phyloP scores from a whole-genome alignment of 2,888 invertebrate genomes.

The Ormyrus rosae region DNA sequence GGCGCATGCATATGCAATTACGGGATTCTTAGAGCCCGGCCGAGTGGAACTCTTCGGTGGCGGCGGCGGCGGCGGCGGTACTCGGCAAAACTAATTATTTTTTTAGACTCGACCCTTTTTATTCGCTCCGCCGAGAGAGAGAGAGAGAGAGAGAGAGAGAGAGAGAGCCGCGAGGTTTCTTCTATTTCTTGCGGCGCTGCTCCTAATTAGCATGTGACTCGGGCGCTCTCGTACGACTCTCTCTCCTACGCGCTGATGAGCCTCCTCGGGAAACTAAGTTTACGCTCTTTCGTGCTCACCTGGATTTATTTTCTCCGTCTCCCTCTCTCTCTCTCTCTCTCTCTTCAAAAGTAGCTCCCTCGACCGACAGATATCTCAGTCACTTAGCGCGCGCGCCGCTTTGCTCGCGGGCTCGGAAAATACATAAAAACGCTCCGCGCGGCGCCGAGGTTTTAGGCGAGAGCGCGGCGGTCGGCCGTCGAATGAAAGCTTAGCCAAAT shows the following conservation, averaged over 20 bases:
- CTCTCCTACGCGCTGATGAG: slow-evolving; percentile 12
- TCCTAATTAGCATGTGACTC: slow-evolving; percentile 43
- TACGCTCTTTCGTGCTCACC: neutral
- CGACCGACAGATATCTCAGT: slow-evolving; percentile 12
- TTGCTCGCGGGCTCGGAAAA: too few relatives aligned
- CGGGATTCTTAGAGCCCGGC: neutral
- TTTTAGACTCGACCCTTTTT: slow-evolving; percentile 1
- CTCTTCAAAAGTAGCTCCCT: neutral
- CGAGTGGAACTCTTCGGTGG: too few relatives aligned
- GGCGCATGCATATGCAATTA: slow-evolving; percentile 28
- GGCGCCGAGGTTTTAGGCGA: neutral
- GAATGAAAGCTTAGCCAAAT: slow-evolving; percentile 15
- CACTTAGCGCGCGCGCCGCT: neutral
- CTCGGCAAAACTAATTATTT: slow-evolving; percentile 37
- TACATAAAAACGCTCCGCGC: too few relatives aligned
- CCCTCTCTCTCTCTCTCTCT: neutral
- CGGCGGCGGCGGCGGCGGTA: slow-evolving; percentile 1
- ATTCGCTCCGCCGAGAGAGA: neutral
- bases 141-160: neutral
- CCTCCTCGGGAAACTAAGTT: slow-evolving; percentile 19
- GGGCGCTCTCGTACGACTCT: slow-evolving; percentile 9
- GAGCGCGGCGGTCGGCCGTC: neutral
- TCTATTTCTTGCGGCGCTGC: slow-evolving; percentile 18
- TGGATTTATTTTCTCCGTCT: slow-evolving; percentile 1
- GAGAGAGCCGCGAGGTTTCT: neutral